Base-by-base conservation (phyloP, 1,140 invertebrate species). In the Neodiprion pinetum region DNA sequence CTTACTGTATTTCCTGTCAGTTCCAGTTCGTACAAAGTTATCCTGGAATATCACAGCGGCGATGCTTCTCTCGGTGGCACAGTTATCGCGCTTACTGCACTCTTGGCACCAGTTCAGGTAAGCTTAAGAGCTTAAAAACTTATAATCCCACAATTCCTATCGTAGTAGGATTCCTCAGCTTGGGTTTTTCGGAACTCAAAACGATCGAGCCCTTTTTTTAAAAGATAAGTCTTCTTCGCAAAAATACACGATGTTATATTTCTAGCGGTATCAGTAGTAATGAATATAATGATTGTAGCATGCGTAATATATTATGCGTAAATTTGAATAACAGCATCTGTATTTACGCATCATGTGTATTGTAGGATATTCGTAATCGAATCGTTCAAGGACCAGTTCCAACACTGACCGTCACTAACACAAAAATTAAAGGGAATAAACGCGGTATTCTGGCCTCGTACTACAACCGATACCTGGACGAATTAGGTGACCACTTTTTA, bases 401-500 rank as follows among this genome's bases (percentile, higher is more conserved):
- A 7, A 94, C 93, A 0, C 82, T 96, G 9, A 91, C 90, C 71
- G 86, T 96, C 10, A 85, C 87, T 0, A 93, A 94, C 67, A 91
- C 93, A 0, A 93, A 92, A 86, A 95, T 98, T 23, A 92, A 93
- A 81, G 90, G 92, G 71, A 99, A 99, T 82, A 90, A 92, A 0
- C 90, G 92, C 80, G 97, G 97, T 11, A 89, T 99, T 40, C 92
- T 94, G 23, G 94, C 93, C 0, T 93, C 93, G 3, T 98, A 97
- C 84, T 99, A 98, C 83, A 98, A 98, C 87, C 90, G 95, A 23
- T 96, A 95, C 82, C 87, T 95, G 40, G 94, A 96, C 82, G 95
- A 97, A 84, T 85, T 93, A 67, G 95, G 94, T 0, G 94, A 97
- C 84, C 92, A 96, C 80, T 97, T 95, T 80, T 87, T 98, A 73